These are phyloP conservation scores for Conger conger DNA, from an alignment of 2,113 vertebrate species.

Conservation along the genomic window DNA sequence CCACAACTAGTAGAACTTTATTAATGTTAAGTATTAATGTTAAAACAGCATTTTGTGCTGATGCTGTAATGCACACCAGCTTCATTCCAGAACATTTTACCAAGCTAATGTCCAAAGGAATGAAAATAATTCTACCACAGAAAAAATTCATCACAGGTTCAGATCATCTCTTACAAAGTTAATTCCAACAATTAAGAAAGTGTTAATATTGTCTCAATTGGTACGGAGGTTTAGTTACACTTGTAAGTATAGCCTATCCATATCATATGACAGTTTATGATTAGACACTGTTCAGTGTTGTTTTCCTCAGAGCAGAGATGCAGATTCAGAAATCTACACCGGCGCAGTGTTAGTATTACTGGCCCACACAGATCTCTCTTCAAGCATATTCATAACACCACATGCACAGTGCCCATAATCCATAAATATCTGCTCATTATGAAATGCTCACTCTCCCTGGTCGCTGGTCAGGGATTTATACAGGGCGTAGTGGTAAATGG, in stretches of 20 bases:
- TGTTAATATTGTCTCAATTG: too few species aligned
- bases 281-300: neutral
- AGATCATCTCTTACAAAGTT: too few species aligned
- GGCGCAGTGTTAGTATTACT: neutral
- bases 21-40: too few species aligned
- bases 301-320: neutral
- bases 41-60: neutral
- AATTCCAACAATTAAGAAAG: too few species aligned
- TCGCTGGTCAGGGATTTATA: neutral
- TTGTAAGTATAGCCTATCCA: too few species aligned
- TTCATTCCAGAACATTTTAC: neutral
- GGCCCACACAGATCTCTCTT: neutral
- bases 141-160: too few species aligned
- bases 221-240: too few species aligned
- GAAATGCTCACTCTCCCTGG: neutral
- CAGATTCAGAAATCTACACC: neutral
- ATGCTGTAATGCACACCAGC: neutral
- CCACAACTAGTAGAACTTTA: too few species aligned
- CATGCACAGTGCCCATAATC: neutral
- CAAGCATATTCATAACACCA: neutral
- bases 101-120: neutral
- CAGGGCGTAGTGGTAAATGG: neutral
- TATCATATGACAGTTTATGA: neutral
- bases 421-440: neutral
- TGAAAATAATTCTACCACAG: neutral